Conservation (phyloP, 2,888 invertebrate genomes). For the Netelia inedita region DNA sequence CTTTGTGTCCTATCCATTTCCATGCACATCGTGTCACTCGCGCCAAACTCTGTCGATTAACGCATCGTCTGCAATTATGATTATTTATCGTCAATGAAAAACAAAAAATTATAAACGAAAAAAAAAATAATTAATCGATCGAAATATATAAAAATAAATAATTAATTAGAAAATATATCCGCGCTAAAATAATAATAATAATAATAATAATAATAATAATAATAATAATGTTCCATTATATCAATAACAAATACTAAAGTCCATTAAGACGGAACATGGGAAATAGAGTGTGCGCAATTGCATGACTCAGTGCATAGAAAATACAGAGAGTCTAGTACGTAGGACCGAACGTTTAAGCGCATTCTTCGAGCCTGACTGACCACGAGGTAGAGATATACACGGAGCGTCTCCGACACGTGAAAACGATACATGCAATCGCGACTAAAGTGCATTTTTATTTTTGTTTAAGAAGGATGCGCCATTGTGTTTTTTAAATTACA, state of each 20-base stretch:
- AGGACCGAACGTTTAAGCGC: slow-evolving; percentile 43
- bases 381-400: neutral
- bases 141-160: too few relatives aligned
- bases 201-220: too few relatives aligned
- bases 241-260: neutral
- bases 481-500: slow-evolving; percentile 11
- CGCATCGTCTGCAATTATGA: slow-evolving; percentile 11
- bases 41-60: slow-evolving; percentile 34
- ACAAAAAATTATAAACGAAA: neutral
- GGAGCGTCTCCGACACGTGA: neutral
- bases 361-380: slow-evolving; percentile 42
- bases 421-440: slow-evolving; percentile 4
- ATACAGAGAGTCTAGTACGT: neutral
- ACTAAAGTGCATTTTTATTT: neutral
- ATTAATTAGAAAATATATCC: too few relatives aligned
- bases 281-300: neutral
- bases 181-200: too few relatives aligned
- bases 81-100: slow-evolving; percentile 28
- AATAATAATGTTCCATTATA: too few relatives aligned
- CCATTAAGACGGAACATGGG: neutral
- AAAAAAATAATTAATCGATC: neutral
- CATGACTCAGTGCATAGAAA: slow-evolving; percentile 26
- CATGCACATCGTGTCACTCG: slow-evolving; percentile 3
- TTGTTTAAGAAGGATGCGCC: neutral
- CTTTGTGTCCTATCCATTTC: neutral